Evolutionary conservation across 2,113 vertebrate genomes (phyloP).

Genomic region (Ptychochromis oligacanthus): DNA sequence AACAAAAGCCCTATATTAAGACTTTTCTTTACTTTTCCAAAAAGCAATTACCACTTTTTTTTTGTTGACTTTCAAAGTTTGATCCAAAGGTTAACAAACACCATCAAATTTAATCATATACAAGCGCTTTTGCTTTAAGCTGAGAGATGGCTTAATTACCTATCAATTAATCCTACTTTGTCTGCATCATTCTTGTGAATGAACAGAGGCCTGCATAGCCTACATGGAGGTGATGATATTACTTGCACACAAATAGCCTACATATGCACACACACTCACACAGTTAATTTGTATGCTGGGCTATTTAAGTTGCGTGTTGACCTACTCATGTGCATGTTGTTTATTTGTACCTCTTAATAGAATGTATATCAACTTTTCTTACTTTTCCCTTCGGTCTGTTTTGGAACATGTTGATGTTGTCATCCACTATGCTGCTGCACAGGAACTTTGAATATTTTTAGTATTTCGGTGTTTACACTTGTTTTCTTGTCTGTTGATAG

Average conservation of each 20-base stretch:
- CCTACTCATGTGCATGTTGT: conserved; percentile 1
- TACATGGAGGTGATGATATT: background rate
- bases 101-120: background rate
- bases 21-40: too few species aligned
- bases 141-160: background rate
- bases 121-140: background rate
- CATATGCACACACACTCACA: background rate
- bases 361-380: background rate
- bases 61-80: too few species aligned
- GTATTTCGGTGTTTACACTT: background rate
- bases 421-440: background rate
- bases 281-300: background rate
- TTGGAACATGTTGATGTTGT: conserved; percentile 7
- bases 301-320: conserved; percentile 4
- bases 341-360: background rate
- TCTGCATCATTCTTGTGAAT: background rate
- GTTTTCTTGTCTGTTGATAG: conserved; percentile 18
- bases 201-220: background rate
- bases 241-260: background rate
- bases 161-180: background rate
- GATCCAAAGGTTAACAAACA: background rate
- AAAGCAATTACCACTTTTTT: too few species aligned
- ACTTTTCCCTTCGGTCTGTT: background rate
- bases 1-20: too few species aligned
- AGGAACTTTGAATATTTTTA: conserved; percentile 24